Evolutionary conservation across 2,888 invertebrate species (phyloP).

Genomic region (Nudaria mundana): DNA sequence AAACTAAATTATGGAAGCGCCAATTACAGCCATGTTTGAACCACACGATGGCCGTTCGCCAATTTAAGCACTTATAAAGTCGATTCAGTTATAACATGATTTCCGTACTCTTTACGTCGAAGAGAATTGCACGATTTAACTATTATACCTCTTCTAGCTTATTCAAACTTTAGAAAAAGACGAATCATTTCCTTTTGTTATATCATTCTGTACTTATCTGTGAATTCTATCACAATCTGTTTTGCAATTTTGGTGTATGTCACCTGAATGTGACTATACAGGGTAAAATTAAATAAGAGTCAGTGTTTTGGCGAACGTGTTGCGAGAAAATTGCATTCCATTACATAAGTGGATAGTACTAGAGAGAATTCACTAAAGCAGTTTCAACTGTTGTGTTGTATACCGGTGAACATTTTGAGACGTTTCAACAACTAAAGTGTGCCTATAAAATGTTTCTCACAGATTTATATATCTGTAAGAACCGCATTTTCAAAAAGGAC

Average conservation of each 20-base stretch:
- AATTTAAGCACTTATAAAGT: slow-evolving; percentile 61
- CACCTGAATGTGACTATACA: background rate
- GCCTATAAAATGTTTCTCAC: too few species aligned
- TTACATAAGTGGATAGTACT: slow-evolving; percentile 13
- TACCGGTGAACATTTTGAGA: background rate
- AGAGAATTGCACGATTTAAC: slow-evolving; percentile 9
- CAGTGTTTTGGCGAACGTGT: slow-evolving; percentile 31
- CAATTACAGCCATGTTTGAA: slow-evolving; percentile 75
- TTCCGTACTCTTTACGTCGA: slow-evolving; percentile 26
- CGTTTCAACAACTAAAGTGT: background rate
- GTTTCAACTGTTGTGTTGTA: slow-evolving; percentile 7
- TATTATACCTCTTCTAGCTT: background rate
- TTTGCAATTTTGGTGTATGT: background rate
- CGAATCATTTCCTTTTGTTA: background rate
- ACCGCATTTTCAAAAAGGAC: background rate
- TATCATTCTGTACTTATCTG: too few species aligned
- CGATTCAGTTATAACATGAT: slow-evolving; percentile 44
- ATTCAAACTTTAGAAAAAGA: background rate
- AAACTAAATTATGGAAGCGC: slow-evolving; percentile 73
- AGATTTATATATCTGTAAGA: too few species aligned
- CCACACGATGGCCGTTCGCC: slow-evolving; percentile 68
- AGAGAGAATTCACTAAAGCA: slow-evolving; percentile 24
- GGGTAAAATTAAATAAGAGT: slow-evolving; percentile 26
- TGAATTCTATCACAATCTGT: background rate
- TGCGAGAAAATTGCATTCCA: slow-evolving; percentile 38